Evolutionary conservation across 2,888 invertebrate genomes (phyloP).

Genomic region (Shargacucullia verbasci): DNA sequence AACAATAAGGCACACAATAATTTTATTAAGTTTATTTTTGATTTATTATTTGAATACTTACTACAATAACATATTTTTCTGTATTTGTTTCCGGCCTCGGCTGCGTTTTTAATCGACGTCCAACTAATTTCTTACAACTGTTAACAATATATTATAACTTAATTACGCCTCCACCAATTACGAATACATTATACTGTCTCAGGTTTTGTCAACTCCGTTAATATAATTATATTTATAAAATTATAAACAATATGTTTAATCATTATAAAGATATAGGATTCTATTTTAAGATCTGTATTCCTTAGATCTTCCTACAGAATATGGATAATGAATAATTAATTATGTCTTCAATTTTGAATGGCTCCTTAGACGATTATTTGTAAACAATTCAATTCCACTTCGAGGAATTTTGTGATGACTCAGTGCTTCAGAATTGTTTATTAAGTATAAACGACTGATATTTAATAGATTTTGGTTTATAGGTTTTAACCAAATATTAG

Average conservation of each 20-base stretch:
- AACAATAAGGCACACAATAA: too few species aligned
- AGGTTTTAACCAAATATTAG: not conserved
- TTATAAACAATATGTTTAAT: too few species aligned
- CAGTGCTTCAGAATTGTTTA: conserved; percentile 21
- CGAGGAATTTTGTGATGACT: conserved; percentile 42
- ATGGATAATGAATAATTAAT: too few species aligned
- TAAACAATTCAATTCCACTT: conserved; percentile 43
- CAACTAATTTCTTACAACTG: conserved; percentile 52
- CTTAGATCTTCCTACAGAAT: too few species aligned
- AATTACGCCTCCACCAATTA: not conserved
- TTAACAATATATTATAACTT: conserved; percentile 36
- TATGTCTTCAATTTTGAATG: conserved; percentile 6
- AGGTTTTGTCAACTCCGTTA: too few species aligned
- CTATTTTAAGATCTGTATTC: too few species aligned
- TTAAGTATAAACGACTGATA: conserved; percentile 1
- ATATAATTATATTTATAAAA: too few species aligned
- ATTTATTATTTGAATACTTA: conserved; percentile 44
- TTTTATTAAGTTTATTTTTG: conserved; percentile 2
- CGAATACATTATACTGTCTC: too few species aligned
- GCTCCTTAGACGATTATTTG: conserved; percentile 31
- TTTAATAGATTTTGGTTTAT: conserved; percentile 11
- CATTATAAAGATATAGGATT: too few species aligned
- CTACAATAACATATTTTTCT: conserved; percentile 50
- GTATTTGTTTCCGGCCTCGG: conserved; percentile 21
- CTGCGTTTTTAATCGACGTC: conserved; percentile 28